These are phyloP conservation scores for Deilephila elpenor DNA, from an alignment of 2,888 invertebrate species.

Conservation along the genomic window DNA sequence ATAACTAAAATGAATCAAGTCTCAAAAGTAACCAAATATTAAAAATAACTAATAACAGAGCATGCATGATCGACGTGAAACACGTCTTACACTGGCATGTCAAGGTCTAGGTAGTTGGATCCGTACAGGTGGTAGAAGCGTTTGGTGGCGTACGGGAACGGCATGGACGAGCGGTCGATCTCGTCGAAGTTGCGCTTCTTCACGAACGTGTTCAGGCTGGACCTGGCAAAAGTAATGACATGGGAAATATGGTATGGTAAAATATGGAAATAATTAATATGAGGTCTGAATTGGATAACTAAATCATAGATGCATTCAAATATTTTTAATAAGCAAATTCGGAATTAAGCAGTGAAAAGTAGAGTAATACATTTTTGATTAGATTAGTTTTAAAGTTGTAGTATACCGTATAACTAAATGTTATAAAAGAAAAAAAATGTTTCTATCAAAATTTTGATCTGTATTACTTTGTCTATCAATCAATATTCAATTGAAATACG, in stretches of 20 bases:
- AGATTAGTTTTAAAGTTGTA: background rate
- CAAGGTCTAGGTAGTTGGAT: slow-evolving; percentile 70
- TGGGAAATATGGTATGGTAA: background rate
- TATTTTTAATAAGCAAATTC: too few species aligned
- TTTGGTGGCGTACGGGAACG: slow-evolving; percentile 74
- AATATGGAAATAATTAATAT: background rate
- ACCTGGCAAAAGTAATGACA: slow-evolving; percentile 52
- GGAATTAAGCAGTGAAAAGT: too few species aligned
- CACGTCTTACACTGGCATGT: slow-evolving; percentile 63
- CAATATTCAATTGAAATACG: background rate
- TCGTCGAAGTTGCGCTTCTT: slow-evolving; percentile 87
- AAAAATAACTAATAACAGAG: background rate
- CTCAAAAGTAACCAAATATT: background rate
- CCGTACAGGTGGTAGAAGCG: slow-evolving; percentile 85
- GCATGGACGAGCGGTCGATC: slow-evolving; percentile 84
- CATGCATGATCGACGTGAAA: slow-evolving; percentile 32
- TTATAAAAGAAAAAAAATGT: background rate
- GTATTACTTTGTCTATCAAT: background rate
- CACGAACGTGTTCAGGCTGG: slow-evolving; percentile 80
- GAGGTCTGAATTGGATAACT: too few species aligned
- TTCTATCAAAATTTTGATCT: background rate
- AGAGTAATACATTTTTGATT: too few species aligned
- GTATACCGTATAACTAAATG: background rate
- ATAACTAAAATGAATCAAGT: background rate
- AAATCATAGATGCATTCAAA: too few species aligned